phyloP scores from a whole-genome alignment of 2,797 vertebrate genomes.

The Hydrocynus forskahlii region DNA sequence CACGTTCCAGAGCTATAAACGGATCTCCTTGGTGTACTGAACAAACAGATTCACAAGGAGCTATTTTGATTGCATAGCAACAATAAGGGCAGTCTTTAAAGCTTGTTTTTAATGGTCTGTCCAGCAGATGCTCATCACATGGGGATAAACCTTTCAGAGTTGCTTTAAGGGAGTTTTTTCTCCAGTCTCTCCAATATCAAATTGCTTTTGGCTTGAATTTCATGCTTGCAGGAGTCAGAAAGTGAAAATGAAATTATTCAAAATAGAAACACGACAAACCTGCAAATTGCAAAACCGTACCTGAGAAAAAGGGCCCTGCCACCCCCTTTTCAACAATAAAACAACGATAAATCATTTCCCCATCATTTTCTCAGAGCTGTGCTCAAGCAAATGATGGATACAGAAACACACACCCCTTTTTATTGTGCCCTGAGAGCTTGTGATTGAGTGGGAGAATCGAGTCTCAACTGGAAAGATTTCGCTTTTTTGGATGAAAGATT shows the following conservation, averaged over 20 bases:
- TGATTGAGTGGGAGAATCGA: conserved; percentile 15
- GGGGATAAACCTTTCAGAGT: background rate
- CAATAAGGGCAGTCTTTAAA: background rate
- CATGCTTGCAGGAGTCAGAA: no score
- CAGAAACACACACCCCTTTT: background rate
- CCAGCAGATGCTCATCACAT: background rate
- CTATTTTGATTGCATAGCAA: background rate
- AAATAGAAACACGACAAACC: conserved; percentile 1
- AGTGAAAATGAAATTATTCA: no score
- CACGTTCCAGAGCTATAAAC: background rate
- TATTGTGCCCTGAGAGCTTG: conserved; percentile 17
- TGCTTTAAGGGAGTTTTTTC: no score
- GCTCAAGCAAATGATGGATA: background rate
- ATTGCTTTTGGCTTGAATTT: background rate
- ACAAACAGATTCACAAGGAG: background rate
- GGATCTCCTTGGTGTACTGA: background rate
- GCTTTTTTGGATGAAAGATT: background rate
- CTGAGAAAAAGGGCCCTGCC: background rate
- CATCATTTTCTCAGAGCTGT: conserved; percentile 17
- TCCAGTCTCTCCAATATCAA: background rate
- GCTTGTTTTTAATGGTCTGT: background rate
- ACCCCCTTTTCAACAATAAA: conserved; percentile 24
- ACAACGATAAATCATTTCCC: conserved; percentile 7
- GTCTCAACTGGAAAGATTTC: conserved; percentile 7
- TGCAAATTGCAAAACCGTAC: conserved; percentile 19